phyloP scores from a whole-genome alignment of 2,888 invertebrate genomes.

The Hypercompe scribonia region DNA sequence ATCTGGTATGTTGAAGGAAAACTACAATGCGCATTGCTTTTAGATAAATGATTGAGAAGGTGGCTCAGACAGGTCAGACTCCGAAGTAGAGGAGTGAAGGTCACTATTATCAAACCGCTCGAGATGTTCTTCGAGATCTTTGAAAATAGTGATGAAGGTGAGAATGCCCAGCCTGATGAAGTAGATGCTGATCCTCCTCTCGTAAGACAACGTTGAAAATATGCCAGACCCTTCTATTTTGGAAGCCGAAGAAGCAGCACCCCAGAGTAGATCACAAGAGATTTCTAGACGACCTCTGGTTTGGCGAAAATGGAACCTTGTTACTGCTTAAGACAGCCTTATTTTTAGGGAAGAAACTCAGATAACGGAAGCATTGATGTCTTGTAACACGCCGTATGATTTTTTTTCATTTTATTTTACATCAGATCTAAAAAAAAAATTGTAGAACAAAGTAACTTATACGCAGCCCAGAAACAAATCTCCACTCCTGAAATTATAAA shows the following conservation, averaged over 20 bases:
- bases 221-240: constrained; percentile 9
- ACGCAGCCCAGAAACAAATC: constrained; percentile 55
- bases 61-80: constrained; percentile 56
- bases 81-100: constrained; percentile 57
- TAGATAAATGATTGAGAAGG: constrained; percentile 57
- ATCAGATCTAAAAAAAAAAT: constrained; percentile 54
- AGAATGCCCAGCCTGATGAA: constrained; percentile 51
- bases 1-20: constrained; percentile 54
- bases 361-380: constrained; percentile 50
- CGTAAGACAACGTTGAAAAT: constrained; percentile 40
- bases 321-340: constrained; percentile 54
- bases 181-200: constrained; percentile 38
- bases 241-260: constrained; percentile 42
- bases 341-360: constrained; percentile 55
- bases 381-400: constrained; percentile 51
- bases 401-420: constrained; percentile 57
- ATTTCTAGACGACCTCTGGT: constrained; percentile 31
- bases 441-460: constrained; percentile 56
- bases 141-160: constrained; percentile 54
- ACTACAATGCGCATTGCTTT: constrained; percentile 56
- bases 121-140: constrained; percentile 55
- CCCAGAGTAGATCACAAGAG: constrained; percentile 35
- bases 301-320: constrained; percentile 57
- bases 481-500: constrained; percentile 55
- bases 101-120: constrained; percentile 55